A percentile compares a stretch with the other conserved stretches of the same genome.
Evolutionary conservation across 1,140 invertebrate genomes (phyloP).

Genomic region (Elymnias hypermnestra): DNA sequence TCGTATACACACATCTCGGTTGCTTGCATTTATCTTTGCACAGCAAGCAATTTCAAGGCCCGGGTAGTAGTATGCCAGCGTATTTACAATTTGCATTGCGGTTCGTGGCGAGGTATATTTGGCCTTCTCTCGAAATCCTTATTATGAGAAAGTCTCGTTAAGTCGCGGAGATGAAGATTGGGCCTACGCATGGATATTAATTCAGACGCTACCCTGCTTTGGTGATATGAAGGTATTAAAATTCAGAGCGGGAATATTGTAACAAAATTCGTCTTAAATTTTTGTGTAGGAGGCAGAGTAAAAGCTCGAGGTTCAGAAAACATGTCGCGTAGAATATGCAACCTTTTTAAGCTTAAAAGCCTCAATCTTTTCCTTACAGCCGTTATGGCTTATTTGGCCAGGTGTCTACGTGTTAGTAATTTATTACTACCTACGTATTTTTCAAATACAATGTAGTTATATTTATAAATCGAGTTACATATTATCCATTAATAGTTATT

Average conservation of each 20-base stretch:
- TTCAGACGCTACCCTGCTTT: conserved; percentile 24
- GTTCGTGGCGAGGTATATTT: conserved; percentile 26
- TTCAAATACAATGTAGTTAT: no score
- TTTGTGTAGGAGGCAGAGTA: conserved; percentile 16
- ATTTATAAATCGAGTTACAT: no score
- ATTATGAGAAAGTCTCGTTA: conserved; percentile 30
- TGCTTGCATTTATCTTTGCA: conserved; percentile 39
- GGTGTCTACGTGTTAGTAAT: neutral
- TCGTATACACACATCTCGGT: conserved; percentile 27
- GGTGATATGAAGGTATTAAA: conserved; percentile 31
- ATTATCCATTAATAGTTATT: no score
- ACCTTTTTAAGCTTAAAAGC: neutral
- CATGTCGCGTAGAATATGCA: conserved; percentile 7
- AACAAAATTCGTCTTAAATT: conserved; percentile 10
- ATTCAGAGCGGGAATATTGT: conserved; percentile 25
- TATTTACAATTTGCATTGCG: conserved; percentile 44
- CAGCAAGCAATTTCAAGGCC: conserved; percentile 41
- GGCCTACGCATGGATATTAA: conserved; percentile 29
- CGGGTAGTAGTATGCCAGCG: conserved; percentile 29
- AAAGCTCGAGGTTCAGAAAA: conserved; percentile 17
- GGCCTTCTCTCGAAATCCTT: conserved; percentile 30
- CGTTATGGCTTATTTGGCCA: no score
- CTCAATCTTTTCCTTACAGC: neutral
- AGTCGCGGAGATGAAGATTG: conserved; percentile 24
- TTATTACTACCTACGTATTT: no score